Percentiles rank a stretch among this genome's conserved stretches.
Conservation (phyloP, 2,888 invertebrate species). For the Endotricha flammealis region DNA sequence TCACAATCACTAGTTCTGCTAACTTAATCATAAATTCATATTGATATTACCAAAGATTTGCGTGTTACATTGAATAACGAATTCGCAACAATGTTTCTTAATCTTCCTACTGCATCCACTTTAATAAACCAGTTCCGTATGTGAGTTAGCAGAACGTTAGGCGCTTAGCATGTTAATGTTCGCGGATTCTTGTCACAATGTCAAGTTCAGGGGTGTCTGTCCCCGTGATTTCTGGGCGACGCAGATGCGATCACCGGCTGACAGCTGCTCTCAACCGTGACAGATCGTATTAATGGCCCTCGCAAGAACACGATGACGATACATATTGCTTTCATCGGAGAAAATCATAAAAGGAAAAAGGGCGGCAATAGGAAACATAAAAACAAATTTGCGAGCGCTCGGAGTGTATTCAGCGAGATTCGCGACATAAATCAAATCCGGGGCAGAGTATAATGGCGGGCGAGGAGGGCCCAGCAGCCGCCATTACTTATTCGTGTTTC, state of each 20-base stretch:
- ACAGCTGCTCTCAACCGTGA: background rate
- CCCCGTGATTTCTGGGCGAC: no score
- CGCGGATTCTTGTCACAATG: background rate
- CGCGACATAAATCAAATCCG: slow-evolving; percentile 34
- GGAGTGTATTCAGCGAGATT: slow-evolving; percentile 26
- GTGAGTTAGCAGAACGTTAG: background rate
- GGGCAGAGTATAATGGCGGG: slow-evolving; percentile 24
- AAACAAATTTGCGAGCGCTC: slow-evolving; percentile 27
- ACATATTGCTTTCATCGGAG: slow-evolving; percentile 6
- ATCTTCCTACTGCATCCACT: background rate
- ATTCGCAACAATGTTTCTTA: no score
- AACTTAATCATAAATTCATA: no score
- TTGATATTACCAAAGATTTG: no score
- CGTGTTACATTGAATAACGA: no score
- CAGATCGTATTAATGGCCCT: background rate
- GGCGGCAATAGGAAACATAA: slow-evolving; percentile 17
- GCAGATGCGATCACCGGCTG: background rate
- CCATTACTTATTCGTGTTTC: slow-evolving; percentile 18
- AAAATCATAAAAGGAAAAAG: slow-evolving; percentile 10
- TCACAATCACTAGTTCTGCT: no score
- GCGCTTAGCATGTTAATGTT: background rate
- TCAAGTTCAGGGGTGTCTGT: background rate
- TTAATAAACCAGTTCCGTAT: background rate
- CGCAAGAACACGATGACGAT: slow-evolving; percentile 4
- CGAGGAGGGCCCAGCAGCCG: slow-evolving; percentile 12